These are phyloP conservation scores for Drosophila insularis DNA, from an alignment of 1,140 invertebrate species.

Conservation along the genomic window DNA sequence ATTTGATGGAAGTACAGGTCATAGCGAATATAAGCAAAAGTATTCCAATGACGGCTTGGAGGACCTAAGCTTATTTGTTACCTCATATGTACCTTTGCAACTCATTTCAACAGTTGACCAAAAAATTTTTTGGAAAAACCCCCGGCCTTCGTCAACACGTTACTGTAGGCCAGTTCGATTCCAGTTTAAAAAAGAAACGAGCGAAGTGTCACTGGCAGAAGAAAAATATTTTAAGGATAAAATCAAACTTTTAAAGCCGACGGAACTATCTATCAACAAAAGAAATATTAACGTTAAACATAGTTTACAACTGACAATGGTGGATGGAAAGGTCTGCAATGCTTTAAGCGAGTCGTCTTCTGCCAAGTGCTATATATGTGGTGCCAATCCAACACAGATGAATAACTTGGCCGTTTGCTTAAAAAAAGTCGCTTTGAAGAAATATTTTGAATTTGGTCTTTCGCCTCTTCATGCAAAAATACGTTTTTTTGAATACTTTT, in stretches of 20 bases:
- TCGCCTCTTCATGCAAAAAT: no score
- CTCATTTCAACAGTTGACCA: no score
- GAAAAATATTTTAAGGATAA: constrained; percentile 21
- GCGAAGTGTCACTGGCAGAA: constrained; percentile 8
- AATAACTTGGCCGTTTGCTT: neutral
- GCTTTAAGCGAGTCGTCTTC: constrained; percentile 3
- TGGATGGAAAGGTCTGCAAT: constrained; percentile 5
- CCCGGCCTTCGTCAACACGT: constrained; percentile 31
- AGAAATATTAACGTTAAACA: constrained; percentile 29
- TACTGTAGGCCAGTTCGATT: constrained; percentile 40
- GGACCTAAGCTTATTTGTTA: constrained; percentile 43
- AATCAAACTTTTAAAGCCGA: constrained; percentile 18
- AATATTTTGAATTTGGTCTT: neutral
- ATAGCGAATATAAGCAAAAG: constrained; percentile 43
- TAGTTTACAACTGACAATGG: constrained; percentile 11
- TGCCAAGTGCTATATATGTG: constrained; percentile 5
- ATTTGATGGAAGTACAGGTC: constrained; percentile 38
- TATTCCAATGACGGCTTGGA: constrained; percentile 19
- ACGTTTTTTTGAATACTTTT: constrained; percentile 4
- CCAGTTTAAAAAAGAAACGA: constrained; percentile 30
- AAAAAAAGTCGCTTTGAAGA: neutral
- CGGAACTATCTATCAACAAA: constrained; percentile 11
- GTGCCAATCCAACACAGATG: neutral
- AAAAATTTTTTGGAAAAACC: constrained; percentile 40
- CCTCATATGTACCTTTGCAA: no score